A percentile compares a stretch with the other conserved stretches of the same genome.
Evolutionary conservation across 2,888 invertebrate species (phyloP).

Genomic region (Sphinx pinastri): DNA sequence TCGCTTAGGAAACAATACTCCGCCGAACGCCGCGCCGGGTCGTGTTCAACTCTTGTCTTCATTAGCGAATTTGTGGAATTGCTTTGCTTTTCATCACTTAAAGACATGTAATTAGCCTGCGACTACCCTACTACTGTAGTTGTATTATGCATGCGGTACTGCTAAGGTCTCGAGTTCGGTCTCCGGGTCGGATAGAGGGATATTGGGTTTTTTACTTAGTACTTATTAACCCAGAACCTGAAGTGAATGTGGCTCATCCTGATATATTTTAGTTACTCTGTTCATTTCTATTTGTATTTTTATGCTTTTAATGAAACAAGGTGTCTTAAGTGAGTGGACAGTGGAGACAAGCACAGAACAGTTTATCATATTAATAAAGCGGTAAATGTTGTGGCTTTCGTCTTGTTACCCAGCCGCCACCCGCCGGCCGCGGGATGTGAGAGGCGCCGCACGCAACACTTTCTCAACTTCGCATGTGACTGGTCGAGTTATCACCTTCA

Average conservation of each 20-base stretch:
- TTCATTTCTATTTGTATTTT: too few relatives aligned
- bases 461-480: constrained; percentile 8
- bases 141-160: too few relatives aligned
- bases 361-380: constrained; percentile 18
- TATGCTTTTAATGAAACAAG: too few relatives aligned
- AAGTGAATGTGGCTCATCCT: too few relatives aligned
- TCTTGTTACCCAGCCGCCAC: neutral
- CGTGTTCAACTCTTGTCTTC: neutral
- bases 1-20: constrained; percentile 12
- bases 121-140: too few relatives aligned
- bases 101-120: too few relatives aligned
- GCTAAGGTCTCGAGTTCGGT: too few relatives aligned
- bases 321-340: neutral
- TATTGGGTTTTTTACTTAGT: too few relatives aligned
- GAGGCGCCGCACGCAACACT: constrained; percentile 4
- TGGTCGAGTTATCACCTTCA: neutral
- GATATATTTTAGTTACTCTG: too few relatives aligned
- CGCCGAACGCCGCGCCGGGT: constrained; percentile 14
- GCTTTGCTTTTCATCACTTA: neutral
- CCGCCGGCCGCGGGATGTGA: neutral
- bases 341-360: constrained; percentile 17
- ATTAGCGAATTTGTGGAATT: neutral
- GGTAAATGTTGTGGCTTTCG: constrained; percentile 17
- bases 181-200: too few relatives aligned
- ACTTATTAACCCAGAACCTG: too few relatives aligned